A percentile compares a stretch with the other conserved stretches of the same genome.
phyloP scores from a whole-genome alignment of 2,888 invertebrate genomes.

The Cheilosia vulpina region DNA sequence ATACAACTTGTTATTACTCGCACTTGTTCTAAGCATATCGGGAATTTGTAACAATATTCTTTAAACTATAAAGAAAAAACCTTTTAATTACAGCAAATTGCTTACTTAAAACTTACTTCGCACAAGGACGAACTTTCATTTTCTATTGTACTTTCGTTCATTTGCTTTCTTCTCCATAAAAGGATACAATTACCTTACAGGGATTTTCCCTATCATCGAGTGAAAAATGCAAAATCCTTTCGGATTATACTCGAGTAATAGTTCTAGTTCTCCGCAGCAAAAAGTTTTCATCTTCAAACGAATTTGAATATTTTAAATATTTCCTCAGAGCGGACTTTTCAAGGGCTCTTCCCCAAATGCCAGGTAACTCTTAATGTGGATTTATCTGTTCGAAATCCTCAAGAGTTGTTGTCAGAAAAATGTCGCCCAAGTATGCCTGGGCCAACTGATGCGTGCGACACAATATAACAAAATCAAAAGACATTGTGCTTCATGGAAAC shows the following conservation, averaged over 20 bases:
- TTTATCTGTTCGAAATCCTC: background rate
- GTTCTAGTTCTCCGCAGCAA: no score
- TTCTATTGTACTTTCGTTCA: slow-evolving; percentile 2
- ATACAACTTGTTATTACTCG: background rate
- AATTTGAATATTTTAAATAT: no score
- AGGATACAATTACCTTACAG: no score
- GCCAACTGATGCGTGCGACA: slow-evolving; percentile 9
- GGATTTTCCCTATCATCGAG: no score
- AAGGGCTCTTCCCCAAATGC: background rate
- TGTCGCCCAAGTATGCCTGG: background rate
- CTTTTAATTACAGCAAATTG: slow-evolving; percentile 70
- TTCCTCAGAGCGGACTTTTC: background rate
- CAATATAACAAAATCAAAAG: no score
- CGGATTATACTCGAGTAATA: no score
- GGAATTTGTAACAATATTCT: slow-evolving; percentile 27
- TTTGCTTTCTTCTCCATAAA: background rate
- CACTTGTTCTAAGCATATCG: background rate
- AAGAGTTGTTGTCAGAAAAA: slow-evolving; percentile 2
- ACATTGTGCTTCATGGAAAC: no score
- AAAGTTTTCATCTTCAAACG: no score
- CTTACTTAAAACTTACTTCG: slow-evolving; percentile 47
- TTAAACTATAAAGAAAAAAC: slow-evolving; percentile 15
- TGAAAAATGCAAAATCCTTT: no score
- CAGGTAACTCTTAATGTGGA: background rate
- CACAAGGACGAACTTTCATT: slow-evolving; percentile 2